Evolutionary conservation across 2,888 invertebrate species (phyloP).

Genomic region (Cosmia trapezina): DNA sequence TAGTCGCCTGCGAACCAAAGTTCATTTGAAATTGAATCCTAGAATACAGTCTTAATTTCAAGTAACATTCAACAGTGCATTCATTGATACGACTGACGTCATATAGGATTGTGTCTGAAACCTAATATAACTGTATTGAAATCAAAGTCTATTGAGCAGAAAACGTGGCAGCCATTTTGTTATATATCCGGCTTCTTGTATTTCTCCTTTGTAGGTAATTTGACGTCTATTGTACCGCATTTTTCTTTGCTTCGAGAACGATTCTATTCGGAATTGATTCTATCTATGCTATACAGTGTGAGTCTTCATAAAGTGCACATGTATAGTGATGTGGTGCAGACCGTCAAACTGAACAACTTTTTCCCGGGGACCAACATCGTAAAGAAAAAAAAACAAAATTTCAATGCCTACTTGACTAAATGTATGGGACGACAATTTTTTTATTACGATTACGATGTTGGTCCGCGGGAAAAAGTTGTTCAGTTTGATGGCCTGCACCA

Average conservation of each 20-base stretch:
- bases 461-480: no score
- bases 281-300: background rate
- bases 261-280: background rate
- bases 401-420: no score
- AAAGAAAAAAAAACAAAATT: no score
- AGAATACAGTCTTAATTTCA: constrained; percentile 21
- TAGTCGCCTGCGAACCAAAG: background rate
- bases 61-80: constrained; percentile 21
- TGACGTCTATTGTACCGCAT: constrained; percentile 20
- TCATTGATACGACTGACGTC: constrained; percentile 14
- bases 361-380: no score
- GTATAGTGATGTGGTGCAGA: no score
- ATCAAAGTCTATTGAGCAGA: constrained; percentile 29
- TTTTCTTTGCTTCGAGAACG: background rate
- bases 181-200: constrained; percentile 10
- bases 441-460: no score
- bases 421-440: no score
- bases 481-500: no score
- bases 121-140: constrained; percentile 41
- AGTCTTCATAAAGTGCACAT: no score
- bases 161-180: background rate
- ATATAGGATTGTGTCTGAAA: constrained; percentile 9
- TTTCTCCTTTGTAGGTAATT: constrained; percentile 15
- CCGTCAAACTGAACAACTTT: no score
- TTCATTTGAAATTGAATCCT: constrained; percentile 5